phyloP scores from a whole-genome alignment of 2,113 vertebrate species.

The Mirza zaza region DNA sequence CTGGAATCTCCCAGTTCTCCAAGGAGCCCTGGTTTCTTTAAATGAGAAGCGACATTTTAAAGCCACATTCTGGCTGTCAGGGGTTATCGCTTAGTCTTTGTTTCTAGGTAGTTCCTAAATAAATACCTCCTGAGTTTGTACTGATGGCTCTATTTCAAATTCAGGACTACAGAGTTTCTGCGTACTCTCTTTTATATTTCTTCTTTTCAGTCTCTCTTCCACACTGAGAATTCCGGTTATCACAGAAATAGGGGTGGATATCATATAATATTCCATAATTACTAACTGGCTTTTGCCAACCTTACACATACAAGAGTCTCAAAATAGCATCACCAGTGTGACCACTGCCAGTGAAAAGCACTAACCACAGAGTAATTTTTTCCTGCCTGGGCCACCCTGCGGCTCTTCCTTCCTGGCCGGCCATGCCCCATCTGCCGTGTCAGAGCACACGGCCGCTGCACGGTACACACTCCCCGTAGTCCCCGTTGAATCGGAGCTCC shows the following conservation, averaged over 20 bases:
- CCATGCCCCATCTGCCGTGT: not conserved
- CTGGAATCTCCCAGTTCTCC: fast-evolving
- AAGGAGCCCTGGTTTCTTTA: not conserved
- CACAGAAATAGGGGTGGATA: not conserved
- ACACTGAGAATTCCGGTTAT: not conserved
- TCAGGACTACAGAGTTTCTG: not conserved
- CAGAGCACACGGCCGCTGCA: too few species aligned
- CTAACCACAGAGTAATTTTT: not conserved
- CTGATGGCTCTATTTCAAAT: too few species aligned
- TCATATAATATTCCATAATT: not conserved
- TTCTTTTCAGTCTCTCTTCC: not conserved
- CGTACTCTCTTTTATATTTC: not conserved
- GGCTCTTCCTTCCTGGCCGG: not conserved
- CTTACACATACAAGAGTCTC: not conserved
- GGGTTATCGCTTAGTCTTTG: not conserved
- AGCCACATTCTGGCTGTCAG: too few species aligned
- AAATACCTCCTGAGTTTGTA: too few species aligned
- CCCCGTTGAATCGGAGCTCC: not conserved
- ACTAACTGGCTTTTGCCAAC: not conserved
- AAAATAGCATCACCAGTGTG: not conserved
- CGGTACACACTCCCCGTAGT: too few species aligned
- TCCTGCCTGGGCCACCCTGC: too few species aligned
- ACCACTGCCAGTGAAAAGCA: not conserved
- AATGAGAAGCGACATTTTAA: not conserved
- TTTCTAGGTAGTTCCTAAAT: not conserved